Evolutionary conservation across 2,888 invertebrate species (phyloP).

Genomic region (Gymnocheta viridis): DNA sequence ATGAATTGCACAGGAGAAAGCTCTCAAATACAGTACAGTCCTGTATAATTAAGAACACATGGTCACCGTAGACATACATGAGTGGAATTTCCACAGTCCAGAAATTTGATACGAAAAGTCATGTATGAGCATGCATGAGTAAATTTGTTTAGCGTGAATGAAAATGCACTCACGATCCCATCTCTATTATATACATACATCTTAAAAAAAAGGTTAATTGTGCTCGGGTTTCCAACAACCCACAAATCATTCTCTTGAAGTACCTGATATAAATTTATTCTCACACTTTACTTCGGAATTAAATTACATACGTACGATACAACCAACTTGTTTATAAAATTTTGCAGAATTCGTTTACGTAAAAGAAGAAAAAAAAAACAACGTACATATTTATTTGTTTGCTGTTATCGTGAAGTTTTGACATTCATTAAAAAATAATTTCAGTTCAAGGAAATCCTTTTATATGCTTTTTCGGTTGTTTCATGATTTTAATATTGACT

Average conservation of each 20-base stretch:
- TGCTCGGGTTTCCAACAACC: not conserved
- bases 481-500: conserved; percentile 27
- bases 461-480: not conserved
- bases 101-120: no score
- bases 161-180: no score
- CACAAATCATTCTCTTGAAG: not conserved
- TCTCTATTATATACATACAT: not conserved
- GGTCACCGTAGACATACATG: no score
- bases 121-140: no score
- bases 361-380: no score
- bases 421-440: conserved; percentile 48
- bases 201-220: not conserved
- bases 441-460: conserved; percentile 54
- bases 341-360: no score
- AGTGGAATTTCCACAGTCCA: no score
- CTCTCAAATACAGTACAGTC: no score
- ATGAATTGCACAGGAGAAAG: no score
- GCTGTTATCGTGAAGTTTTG: conserved; percentile 44
- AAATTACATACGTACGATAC: not conserved
- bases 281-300: conserved; percentile 18
- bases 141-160: no score
- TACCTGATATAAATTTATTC: not conserved
- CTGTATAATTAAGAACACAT: no score
- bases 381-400: no score
- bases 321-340: not conserved